Base-by-base conservation (phyloP, 2,797 vertebrate genomes). In the Semotilus atromaculatus region DNA sequence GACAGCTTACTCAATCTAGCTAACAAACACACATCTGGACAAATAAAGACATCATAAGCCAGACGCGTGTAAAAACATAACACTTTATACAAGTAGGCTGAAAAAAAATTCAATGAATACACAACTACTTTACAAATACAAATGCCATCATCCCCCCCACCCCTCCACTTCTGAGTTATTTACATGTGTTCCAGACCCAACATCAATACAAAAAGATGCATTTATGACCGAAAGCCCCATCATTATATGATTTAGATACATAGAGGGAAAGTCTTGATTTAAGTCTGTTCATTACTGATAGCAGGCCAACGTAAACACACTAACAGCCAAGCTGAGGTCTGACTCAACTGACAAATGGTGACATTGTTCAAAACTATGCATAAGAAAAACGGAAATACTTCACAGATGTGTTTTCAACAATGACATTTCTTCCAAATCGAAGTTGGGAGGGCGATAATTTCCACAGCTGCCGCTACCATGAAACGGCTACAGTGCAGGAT, bases 51-150 rank as follows among this genome's bases (percentile, higher is more conserved):
- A 89, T 89, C 51, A 74, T 66, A 87, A 91, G 88, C 89, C 92
- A 87, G 79, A 88, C 91, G 91, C 93, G 91, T 95, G 96, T 95
- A 96, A 97, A 97, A 97, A 97, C 95, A 96, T 95, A 97, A 96
- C 96, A 96, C 94, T 97, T 97, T 97, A 97, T 97, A 96, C 96
- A 97, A 95, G 95, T 94, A 94, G 95, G 95, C 95, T 94, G 94
- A 92, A 95, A 96, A 88, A 76, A 96, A 96, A 94, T 92, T 94
- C 93, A 95, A 95, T 95, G 94, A 96, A 94, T 96, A 96, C 96
- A 96, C 94, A 74, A 96, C 96, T 97, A 97, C 95, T 94, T 95
- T 95, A 96, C 96, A 96, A 95, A 95, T 97, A 97, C 97, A 96
- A 97, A 97, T 94, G 94, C 93, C 6, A 88, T 88, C 85, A 85